Evolutionary conservation across 2,113 vertebrate genomes (phyloP).

Genomic region (Gasterosteus aculeatus): DNA sequence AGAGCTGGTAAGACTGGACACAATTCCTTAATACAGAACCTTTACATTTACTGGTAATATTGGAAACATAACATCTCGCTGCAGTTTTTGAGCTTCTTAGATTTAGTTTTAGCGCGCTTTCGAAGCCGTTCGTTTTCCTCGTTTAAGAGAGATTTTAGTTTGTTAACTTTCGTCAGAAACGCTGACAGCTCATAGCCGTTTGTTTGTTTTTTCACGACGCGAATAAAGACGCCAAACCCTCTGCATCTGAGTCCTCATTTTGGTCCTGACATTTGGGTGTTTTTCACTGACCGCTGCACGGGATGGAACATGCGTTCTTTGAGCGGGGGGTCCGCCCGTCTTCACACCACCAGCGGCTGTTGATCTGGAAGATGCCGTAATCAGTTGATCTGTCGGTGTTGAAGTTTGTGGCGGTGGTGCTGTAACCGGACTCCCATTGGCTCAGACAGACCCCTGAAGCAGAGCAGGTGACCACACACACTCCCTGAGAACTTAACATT

Average conservation of each 20-base stretch:
- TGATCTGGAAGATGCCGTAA: slow-evolving; percentile 73
- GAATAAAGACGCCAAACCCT: no score
- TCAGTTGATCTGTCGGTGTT: slow-evolving; percentile 53
- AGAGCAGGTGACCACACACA: not conserved
- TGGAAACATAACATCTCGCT: not conserved
- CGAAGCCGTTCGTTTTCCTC: no score
- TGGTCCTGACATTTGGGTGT: not conserved
- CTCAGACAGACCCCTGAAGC: slow-evolving; percentile 64
- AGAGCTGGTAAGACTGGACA: not conserved
- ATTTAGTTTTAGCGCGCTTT: no score
- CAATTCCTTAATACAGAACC: not conserved
- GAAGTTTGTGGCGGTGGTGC: slow-evolving; percentile 15
- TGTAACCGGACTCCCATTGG: slow-evolving; percentile 16
- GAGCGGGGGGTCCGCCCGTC: accelerated
- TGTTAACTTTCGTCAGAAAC: no score
- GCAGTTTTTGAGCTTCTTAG: no score
- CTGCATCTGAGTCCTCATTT: no score
- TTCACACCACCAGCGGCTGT: slow-evolving; percentile 61
- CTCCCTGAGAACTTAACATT: not conserved
- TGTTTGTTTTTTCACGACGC: no score
- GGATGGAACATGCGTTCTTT: slow-evolving; percentile 19
- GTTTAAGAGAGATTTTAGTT: no score
- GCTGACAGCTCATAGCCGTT: no score
- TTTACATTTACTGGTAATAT: not conserved
- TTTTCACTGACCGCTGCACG: slow-evolving; percentile 39